phyloP scores from a whole-genome alignment of 2,113 vertebrate species.

The Agapornis roseicollis region DNA sequence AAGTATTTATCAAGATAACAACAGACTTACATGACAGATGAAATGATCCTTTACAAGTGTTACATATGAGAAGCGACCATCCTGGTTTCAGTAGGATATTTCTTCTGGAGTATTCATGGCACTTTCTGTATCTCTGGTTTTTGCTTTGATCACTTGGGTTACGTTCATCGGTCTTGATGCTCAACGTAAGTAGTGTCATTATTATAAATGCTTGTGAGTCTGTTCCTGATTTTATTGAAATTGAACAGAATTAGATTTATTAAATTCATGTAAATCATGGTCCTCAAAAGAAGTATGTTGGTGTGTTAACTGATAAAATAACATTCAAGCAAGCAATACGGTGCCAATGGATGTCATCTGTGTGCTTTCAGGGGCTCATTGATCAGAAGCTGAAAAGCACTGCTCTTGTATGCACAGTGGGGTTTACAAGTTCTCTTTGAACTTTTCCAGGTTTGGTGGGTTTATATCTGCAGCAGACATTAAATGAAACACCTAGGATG shows the following conservation, averaged over 20 bases:
- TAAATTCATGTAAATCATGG: background rate
- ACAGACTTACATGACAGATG: background rate
- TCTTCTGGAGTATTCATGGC: conserved; percentile 3
- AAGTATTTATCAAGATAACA: background rate
- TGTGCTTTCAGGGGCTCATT: background rate
- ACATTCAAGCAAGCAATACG: background rate
- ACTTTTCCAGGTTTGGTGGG: background rate
- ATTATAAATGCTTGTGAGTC: background rate
- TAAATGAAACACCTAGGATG: background rate
- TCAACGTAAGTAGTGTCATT: conserved; percentile 15
- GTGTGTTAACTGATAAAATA: background rate
- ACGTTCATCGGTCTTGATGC: background rate
- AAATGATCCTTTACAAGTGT: background rate
- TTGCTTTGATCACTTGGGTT: background rate
- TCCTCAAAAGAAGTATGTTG: background rate
- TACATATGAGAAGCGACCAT: background rate
- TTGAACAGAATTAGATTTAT: background rate
- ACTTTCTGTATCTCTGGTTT: background rate
- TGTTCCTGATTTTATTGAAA: background rate
- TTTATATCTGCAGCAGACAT: background rate
- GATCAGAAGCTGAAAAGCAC: background rate
- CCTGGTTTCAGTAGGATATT: background rate
- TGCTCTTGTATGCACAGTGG: background rate
- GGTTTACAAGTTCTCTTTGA: background rate
- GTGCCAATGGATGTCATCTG: background rate